Conservation (phyloP, 2,888 invertebrate genomes). For the Peribatodes rhomboidaria region DNA sequence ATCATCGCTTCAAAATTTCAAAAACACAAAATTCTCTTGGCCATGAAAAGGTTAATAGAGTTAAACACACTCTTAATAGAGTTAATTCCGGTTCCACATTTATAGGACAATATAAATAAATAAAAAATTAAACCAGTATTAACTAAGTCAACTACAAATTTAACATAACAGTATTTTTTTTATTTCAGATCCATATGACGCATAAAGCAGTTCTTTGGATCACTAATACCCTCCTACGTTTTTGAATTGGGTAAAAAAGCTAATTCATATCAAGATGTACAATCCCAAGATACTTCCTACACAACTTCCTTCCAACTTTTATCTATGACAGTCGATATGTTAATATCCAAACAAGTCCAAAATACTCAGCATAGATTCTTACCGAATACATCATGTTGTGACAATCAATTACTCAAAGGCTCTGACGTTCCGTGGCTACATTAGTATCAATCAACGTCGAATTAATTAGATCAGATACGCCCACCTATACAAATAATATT, state of each 20-base stretch:
- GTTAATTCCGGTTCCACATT: too few relatives aligned
- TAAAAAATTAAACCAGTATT: too few relatives aligned
- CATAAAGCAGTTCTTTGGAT: too few relatives aligned
- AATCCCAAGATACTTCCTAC: background rate
- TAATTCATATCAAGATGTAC: background rate
- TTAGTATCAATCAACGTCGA: slow-evolving; percentile 85
- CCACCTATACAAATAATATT: slow-evolving; percentile 58
- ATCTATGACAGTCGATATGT: slow-evolving; percentile 25
- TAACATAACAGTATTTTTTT: too few relatives aligned
- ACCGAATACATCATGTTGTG: slow-evolving; percentile 75
- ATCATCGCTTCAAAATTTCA: too few relatives aligned
- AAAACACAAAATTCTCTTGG: too few relatives aligned
- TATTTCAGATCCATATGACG: too few relatives aligned
- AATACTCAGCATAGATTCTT: slow-evolving; percentile 46
- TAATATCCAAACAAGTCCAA: slow-evolving; percentile 31
- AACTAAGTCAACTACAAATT: too few relatives aligned
- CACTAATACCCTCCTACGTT: too few relatives aligned
- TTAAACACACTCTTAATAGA: too few relatives aligned
- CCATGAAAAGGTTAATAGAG: too few relatives aligned
- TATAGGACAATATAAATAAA: too few relatives aligned
- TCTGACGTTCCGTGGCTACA: slow-evolving; percentile 73
- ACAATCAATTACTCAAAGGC: slow-evolving; percentile 80
- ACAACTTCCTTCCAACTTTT: slow-evolving; percentile 18
- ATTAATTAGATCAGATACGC: slow-evolving; percentile 85
- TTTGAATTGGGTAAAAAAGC: background rate